Evolutionary conservation across 2,113 vertebrate genomes (phyloP), one percentile per base, ranked within the genome.

Genomic region (Chascanopsetta lugubris): DNA sequence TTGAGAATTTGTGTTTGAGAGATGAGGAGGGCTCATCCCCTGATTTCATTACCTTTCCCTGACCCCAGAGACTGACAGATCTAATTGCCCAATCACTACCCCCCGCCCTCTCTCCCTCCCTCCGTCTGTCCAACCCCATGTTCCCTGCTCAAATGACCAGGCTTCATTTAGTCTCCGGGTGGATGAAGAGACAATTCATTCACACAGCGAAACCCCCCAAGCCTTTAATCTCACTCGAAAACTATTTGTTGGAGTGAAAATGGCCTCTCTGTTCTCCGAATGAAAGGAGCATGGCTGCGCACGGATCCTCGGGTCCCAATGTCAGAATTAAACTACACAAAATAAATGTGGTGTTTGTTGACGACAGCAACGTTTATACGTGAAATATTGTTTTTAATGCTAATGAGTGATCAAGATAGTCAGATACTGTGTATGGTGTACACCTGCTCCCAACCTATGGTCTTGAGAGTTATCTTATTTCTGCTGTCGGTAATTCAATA

Each of bases 11-110:
- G 87, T 86, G 84, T 90, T 88, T 81, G 83, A 87, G 87, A 83
- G 85, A 89, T 77, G 86, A 86, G 85, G 85, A 88, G 65, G 75
- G 87, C 87, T 86, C 84, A 82, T 75, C 83, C 85, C 80, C 86
- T 90, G 89, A 91, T 90, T 89, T 91, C 87, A 92, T 91, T 89
- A 91, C 89, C 89, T 92, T 91, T 91, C 82, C 76, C 86, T 91
- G 91, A 92, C 92, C 91, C 87, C 88, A 72, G 58, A 87, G 89
- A 93, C 88, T 92, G 92, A 91, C 90, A 89, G 89, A 92, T 92
- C 90, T 90, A 92, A 93, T 91, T 91, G 91, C 88, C 89, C 91
- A 92, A 91, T 91, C 89, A 79, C 80, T 83, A 66, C 61, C 77
- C 80, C 80, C 43, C 24, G 38, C 8, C 50, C 42, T 29, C 40